These are phyloP conservation scores for Pteruthius melanotis DNA, from an alignment of 2,113 vertebrate species.

Conservation along the genomic window DNA sequence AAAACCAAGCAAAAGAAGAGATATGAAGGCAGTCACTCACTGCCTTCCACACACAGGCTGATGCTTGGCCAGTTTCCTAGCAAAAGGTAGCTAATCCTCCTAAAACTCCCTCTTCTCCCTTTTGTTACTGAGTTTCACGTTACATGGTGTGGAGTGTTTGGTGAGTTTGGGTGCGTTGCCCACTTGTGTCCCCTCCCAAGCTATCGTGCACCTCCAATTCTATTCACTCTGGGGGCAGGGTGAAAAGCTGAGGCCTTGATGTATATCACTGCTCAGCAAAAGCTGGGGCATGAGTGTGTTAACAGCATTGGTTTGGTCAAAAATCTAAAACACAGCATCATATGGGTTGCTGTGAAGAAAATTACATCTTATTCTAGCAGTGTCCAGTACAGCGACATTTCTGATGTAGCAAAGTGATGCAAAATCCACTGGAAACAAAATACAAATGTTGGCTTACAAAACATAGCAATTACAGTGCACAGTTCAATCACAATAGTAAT, in stretches of 20 bases:
- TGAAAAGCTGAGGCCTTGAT: not conserved
- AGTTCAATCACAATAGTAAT: not conserved
- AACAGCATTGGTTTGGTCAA: not conserved
- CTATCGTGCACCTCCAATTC: rapidly evolving
- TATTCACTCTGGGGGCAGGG: not conserved
- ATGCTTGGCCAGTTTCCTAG: not conserved
- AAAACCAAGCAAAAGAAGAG: not conserved
- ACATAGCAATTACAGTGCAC: not conserved
- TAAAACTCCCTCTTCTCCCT: not conserved
- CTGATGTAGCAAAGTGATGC: not conserved
- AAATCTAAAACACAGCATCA: not conserved
- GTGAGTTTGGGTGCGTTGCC: not conserved
- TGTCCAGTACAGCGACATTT: not conserved
- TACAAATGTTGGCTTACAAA: not conserved
- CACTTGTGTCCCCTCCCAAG: not conserved
- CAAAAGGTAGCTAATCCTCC: not conserved
- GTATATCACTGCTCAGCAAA: not conserved
- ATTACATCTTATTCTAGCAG: not conserved
- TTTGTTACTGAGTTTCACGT: not conserved
- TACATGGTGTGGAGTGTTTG: not conserved
- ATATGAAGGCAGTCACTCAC: not conserved
- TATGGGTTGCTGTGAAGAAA: not conserved
- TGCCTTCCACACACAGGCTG: rapidly evolving
- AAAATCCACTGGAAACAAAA: not conserved
- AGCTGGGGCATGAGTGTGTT: not conserved